Evolutionary conservation across 2,797 vertebrate genomes (phyloP).

Genomic region (Vireo griseus): DNA sequence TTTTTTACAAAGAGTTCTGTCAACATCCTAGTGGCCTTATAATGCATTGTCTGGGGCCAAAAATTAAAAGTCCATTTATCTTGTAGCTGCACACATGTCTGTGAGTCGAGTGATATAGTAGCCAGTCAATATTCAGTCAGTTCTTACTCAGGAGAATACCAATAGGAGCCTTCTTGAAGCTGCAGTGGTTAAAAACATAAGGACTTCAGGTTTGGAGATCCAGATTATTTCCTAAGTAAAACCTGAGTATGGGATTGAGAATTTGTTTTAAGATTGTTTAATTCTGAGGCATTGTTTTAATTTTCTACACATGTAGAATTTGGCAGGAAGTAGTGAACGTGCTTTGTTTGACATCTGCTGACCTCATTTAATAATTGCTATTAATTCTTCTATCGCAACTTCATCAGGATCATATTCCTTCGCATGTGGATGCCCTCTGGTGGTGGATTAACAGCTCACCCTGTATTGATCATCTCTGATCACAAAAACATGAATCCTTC

Average conservation of each 20-base stretch:
- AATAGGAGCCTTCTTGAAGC: not conserved
- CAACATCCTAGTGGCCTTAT: not conserved
- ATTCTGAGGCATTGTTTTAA: conserved; percentile 49
- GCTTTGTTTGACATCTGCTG: conserved; percentile 65
- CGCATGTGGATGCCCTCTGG: conserved; percentile 47
- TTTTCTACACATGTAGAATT: conserved; percentile 54
- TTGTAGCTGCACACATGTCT: not conserved
- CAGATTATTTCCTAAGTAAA: conserved; percentile 31
- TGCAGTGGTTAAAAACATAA: conserved; percentile 24
- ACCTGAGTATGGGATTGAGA: conserved; percentile 34
- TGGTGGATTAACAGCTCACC: conserved; percentile 1
- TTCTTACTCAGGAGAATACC: not conserved
- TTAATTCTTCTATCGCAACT: conserved; percentile 53
- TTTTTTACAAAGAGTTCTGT: not conserved
- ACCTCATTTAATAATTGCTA: conserved; percentile 66
- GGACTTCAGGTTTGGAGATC: not conserved
- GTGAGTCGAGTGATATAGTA: not conserved
- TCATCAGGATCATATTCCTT: not conserved
- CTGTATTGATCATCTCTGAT: not conserved
- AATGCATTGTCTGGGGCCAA: not conserved
- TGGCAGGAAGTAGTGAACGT: conserved; percentile 54
- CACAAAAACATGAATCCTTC: not conserved
- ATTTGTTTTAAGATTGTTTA: conserved; percentile 47
- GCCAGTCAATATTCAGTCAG: not conserved
- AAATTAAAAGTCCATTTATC: not conserved